Evolutionary conservation across 2,797 vertebrate genomes (phyloP).

Genomic region (Poeciliopsis turneri): DNA sequence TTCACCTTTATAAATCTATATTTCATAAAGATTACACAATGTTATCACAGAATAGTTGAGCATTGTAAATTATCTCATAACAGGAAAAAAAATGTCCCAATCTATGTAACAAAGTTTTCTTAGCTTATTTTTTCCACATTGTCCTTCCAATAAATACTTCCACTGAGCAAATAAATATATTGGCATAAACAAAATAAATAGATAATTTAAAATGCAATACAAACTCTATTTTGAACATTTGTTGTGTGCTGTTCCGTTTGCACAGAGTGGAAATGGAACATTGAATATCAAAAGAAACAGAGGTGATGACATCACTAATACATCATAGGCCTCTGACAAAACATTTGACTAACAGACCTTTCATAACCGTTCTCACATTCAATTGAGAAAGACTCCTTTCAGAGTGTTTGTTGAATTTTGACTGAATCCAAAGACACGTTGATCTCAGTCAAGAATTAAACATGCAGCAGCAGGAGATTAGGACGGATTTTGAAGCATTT

Average conservation of each 20-base stretch:
- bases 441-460: background rate
- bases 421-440: background rate
- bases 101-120: background rate
- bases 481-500: background rate
- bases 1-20: too few species aligned
- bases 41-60: background rate
- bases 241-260: background rate
- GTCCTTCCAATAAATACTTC: background rate
- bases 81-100: background rate
- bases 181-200: background rate
- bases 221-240: background rate
- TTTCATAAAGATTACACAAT: background rate
- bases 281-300: background rate
- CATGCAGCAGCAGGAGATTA: background rate
- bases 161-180: background rate
- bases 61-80: background rate
- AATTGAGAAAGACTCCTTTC: background rate
- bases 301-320: background rate
- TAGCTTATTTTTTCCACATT: background rate
- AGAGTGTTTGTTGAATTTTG: background rate
- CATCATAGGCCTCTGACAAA: background rate
- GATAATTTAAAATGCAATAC: background rate
- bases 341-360: background rate
- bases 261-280: background rate
- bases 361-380: background rate